phyloP scores from a whole-genome alignment of 1,140 invertebrate species.

The Hycleus phaleratus region DNA sequence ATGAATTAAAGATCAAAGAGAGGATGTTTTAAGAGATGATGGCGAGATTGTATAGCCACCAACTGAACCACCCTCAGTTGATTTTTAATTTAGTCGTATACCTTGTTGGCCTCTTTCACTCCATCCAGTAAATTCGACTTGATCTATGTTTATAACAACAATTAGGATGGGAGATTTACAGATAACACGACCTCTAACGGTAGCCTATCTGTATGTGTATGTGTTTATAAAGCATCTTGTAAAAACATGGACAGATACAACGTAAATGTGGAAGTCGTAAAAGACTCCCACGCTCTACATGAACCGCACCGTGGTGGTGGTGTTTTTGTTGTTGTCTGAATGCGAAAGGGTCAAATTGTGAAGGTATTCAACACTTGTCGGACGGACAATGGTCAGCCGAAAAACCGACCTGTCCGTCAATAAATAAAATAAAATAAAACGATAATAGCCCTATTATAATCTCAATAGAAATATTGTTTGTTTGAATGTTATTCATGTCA shows the following conservation, averaged over 20 bases:
- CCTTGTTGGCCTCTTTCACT: too few relatives aligned
- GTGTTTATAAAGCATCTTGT: conserved; percentile 1
- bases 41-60: too few relatives aligned
- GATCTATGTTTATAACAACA: conserved; percentile 4
- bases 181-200: conserved; percentile 21
- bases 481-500: too few relatives aligned
- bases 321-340: too few relatives aligned
- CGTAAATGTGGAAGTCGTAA: conserved; percentile 7
- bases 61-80: too few relatives aligned
- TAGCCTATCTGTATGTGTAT: conserved; percentile 2
- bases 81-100: too few relatives aligned
- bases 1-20: too few relatives aligned
- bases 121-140: too few relatives aligned
- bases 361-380: conserved; percentile 19
- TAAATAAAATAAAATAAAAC: too few relatives aligned
- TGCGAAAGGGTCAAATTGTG: conserved; percentile 11
- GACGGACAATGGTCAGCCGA: conserved; percentile 18
- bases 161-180: conserved; percentile 12
- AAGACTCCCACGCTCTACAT: conserved; percentile 22
- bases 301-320: not conserved
- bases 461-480: too few relatives aligned
- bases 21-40: too few relatives aligned
- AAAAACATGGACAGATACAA: conserved; percentile 11
- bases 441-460: too few relatives aligned
- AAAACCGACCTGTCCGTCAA: conserved; percentile 8